Evolutionary conservation across 2,888 invertebrate species (phyloP).

Genomic region (Philonicus albiceps): DNA sequence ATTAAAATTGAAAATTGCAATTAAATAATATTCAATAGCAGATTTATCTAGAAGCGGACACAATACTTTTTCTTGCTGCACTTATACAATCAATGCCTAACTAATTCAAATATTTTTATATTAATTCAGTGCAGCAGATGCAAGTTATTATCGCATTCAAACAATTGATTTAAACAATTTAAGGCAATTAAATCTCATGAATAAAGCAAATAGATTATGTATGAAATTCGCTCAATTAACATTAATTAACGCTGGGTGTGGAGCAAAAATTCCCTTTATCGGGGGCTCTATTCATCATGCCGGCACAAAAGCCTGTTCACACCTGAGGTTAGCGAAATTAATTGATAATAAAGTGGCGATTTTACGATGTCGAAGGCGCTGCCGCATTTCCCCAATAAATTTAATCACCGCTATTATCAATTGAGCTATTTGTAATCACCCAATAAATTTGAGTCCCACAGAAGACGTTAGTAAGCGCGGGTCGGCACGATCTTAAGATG

Average conservation of each 20-base stretch:
- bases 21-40: not conserved
- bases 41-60: not conserved
- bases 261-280: not conserved
- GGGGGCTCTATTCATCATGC: not conserved
- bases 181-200: not conserved
- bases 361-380: constrained; percentile 3
- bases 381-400: constrained; percentile 24
- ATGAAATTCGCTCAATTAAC: not conserved
- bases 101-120: not conserved
- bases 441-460: constrained; percentile 13
- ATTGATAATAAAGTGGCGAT: constrained; percentile 26
- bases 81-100: not conserved
- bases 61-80: not conserved
- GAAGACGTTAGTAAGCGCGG: not conserved
- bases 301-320: not conserved
- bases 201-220: not conserved
- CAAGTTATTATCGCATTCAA: not conserved
- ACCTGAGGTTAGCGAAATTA: constrained; percentile 9
- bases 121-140: not conserved
- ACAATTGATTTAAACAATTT: not conserved
- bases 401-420: constrained; percentile 4
- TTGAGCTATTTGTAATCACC: constrained; percentile 22
- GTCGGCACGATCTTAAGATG: not conserved
- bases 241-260: not conserved
- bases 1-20: too few species aligned